A percentile compares a stretch with the other conserved stretches of the same genome.
Evolutionary conservation across 37 sponge, comb jelly and placozoan genomes (phyloP).

Genomic region (Geodia barretti): DNA sequence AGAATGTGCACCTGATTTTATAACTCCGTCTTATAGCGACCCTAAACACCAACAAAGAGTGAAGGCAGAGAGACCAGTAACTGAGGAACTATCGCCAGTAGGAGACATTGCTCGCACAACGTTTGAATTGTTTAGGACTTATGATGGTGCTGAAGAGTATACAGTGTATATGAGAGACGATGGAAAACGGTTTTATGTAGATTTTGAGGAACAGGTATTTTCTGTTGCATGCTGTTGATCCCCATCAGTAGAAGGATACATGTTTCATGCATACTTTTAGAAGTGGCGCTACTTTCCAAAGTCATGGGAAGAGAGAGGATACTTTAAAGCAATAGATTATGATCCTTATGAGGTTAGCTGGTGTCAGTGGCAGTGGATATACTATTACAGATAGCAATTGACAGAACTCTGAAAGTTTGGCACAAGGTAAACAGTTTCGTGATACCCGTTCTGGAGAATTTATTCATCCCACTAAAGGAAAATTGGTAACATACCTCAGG

Average conservation of each 20-base stretch:
- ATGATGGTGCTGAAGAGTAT: slow-evolving; percentile 56
- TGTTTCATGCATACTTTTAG: not conserved
- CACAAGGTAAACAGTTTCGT: not conserved
- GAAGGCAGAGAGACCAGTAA: too few species aligned
- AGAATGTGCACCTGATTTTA: too few species aligned
- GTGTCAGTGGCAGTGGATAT: too few species aligned
- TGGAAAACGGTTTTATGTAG: slow-evolving; percentile 80
- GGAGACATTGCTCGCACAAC: slow-evolving; percentile 26
- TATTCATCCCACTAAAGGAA: slow-evolving; percentile 67
- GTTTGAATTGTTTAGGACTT: slow-evolving; percentile 65
- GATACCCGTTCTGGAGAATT: slow-evolving; percentile 46
- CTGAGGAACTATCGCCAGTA: not conserved
- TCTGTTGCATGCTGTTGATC: too few species aligned
- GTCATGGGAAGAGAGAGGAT: slow-evolving; percentile 41
- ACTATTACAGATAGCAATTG: too few species aligned
- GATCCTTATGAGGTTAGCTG: slow-evolving; percentile 40
- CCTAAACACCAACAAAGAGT: not conserved
- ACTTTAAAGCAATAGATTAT: slow-evolving; percentile 29
- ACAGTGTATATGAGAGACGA: slow-evolving; percentile 77
- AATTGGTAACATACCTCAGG: slow-evolving; percentile 47
- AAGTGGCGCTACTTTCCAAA: slow-evolving; percentile 49
- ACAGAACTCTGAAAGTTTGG: not conserved
- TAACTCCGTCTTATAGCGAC: too few species aligned
- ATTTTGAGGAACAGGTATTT: slow-evolving; percentile 75
- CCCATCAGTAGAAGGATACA: too few species aligned